A percentile compares a stretch with the other conserved stretches of the same genome.
Conservation (phyloP, 2,797 vertebrate species). For the Anableps anableps region DNA sequence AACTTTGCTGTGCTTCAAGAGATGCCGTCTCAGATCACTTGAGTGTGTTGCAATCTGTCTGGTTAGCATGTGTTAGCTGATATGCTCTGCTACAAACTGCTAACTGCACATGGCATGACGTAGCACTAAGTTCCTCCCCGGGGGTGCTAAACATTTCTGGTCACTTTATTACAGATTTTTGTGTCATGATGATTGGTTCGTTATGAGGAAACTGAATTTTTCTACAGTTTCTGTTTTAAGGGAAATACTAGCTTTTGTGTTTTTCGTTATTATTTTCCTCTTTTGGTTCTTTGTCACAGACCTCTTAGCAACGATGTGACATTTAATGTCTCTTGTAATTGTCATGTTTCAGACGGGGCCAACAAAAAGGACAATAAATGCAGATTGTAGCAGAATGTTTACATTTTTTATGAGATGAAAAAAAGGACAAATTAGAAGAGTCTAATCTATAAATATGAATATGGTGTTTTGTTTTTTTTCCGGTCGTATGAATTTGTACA, state of each 20-base stretch:
- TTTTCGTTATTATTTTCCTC: not conserved
- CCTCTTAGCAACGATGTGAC: not conserved
- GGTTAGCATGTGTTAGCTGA: conserved; percentile 23
- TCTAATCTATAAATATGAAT: not conserved
- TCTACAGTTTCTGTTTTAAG: not conserved
- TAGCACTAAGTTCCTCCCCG: conserved; percentile 19
- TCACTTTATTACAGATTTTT: not conserved
- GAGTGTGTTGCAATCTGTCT: conserved; percentile 27
- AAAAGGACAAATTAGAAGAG: too few relatives aligned
- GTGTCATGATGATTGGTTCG: not conserved
- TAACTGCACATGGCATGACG: conserved; percentile 44
- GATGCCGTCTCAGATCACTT: conserved; percentile 21
- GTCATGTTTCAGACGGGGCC: too few relatives aligned
- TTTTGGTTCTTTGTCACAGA: not conserved
- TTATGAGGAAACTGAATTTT: not conserved
- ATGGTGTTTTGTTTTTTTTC: not conserved
- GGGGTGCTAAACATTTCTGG: conserved; percentile 16
- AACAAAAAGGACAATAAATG: not conserved
- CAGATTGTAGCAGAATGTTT: not conserved
- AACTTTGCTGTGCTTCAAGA: conserved; percentile 32
- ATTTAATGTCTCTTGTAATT: not conserved
- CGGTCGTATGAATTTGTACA: not conserved
- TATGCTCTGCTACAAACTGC: conserved; percentile 14
- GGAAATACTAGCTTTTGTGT: not conserved
- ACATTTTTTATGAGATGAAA: not conserved